Evolutionary conservation across 23 tunicate genomes (phyloP).

Genomic region (Trididemnum nubilum): DNA sequence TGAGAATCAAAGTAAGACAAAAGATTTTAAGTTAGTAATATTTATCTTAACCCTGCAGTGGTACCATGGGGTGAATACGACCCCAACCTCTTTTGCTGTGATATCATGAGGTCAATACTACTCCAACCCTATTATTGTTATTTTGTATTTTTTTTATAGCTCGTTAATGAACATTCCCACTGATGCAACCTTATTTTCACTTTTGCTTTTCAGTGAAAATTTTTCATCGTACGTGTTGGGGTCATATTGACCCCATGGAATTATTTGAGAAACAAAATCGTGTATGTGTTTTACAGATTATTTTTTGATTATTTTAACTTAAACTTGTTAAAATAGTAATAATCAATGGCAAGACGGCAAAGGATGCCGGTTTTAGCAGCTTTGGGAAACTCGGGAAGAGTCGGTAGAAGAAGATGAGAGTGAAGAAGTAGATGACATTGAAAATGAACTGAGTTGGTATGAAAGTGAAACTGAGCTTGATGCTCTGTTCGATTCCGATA

Average conservation of each 20-base stretch:
- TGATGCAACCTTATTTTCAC: too few species aligned
- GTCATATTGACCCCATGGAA: constrained; percentile 15
- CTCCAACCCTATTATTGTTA: too few species aligned
- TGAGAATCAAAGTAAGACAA: neutral
- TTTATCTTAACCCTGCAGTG: neutral
- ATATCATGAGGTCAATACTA: neutral
- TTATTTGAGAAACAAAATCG: neutral
- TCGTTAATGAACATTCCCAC: too few species aligned
- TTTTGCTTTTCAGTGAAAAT: too few species aligned
- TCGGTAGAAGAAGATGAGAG: neutral
- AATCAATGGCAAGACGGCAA: too few species aligned
- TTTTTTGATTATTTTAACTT: too few species aligned
- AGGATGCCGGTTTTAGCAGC: too few species aligned
- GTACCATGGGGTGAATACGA: neutral
- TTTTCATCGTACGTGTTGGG: too few species aligned
- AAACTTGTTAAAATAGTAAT: too few species aligned
- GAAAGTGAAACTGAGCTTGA: constrained; percentile 26
- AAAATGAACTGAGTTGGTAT: constrained; percentile 21
- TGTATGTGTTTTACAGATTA: neutral
- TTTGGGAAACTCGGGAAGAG: neutral
- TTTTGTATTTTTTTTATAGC: too few species aligned
- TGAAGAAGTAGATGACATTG: constrained; percentile 22
- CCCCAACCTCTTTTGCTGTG: neutral
- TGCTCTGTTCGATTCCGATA: constrained; percentile 1
- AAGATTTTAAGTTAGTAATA: too few species aligned